These are phyloP conservation scores for Peromyscus aztecus DNA, from an alignment of 2,797 vertebrate genomes.

Conservation along the genomic window DNA sequence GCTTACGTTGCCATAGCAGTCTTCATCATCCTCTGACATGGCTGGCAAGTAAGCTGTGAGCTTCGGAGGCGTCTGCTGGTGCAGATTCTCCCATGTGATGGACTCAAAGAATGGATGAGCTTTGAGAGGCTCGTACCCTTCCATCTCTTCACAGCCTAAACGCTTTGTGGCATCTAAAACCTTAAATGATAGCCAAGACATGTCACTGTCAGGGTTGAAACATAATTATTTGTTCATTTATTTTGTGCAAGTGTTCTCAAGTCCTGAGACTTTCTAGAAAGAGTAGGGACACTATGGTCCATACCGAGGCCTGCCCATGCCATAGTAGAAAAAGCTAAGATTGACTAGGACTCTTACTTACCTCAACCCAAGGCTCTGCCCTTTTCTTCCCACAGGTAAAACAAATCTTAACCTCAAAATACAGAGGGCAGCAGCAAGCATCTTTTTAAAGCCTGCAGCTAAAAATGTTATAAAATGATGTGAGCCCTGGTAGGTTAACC, in stretches of 20 bases:
- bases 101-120: slow-evolving; percentile 97
- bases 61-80: slow-evolving; percentile 96
- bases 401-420: slow-evolving; percentile 4
- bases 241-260: neutral
- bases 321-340: rapidly evolving
- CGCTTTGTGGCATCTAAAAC: slow-evolving; percentile 96
- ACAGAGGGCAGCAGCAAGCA: neutral
- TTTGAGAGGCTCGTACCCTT: slow-evolving; percentile 94
- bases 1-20: slow-evolving; percentile 99
- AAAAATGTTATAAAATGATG: neutral
- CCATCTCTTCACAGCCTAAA: slow-evolving; percentile 98
- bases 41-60: slow-evolving; percentile 98
- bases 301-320: neutral
- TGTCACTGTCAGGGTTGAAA: slow-evolving; percentile 1
- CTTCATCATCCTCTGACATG: slow-evolving; percentile 99
- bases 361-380: neutral
- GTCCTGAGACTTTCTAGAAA: neutral
- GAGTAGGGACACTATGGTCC: neutral
- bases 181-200: slow-evolving; percentile 85
- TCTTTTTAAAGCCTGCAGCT: neutral
- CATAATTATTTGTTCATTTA: neutral
- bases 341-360: neutral
- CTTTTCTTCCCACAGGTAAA: neutral
- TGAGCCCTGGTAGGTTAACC: neutral
- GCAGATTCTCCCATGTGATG: slow-evolving; percentile 95